Evolutionary conservation across 2,888 invertebrate species (phyloP).

Genomic region (Pyrrhia umbra): DNA sequence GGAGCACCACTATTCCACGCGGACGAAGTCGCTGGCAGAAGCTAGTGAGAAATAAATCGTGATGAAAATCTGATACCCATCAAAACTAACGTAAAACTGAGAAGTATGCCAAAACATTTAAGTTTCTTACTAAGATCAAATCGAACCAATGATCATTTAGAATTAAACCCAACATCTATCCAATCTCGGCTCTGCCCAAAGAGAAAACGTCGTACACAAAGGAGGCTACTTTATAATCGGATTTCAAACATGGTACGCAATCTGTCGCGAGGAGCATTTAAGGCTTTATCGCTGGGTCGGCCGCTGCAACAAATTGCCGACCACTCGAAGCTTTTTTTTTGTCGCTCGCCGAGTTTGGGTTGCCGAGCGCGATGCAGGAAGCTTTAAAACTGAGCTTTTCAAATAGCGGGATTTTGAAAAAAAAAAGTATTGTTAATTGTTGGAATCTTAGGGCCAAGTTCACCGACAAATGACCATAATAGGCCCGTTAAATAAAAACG

Average conservation of each 20-base stretch:
- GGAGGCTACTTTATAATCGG: conserved; percentile 63
- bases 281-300: conserved; percentile 66
- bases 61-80: background rate
- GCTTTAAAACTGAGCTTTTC: conserved; percentile 58
- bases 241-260: conserved; percentile 66
- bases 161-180: conserved; percentile 46
- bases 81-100: background rate
- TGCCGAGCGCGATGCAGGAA: conserved; percentile 49
- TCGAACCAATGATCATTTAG: conserved; percentile 37
- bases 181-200: conserved; percentile 39
- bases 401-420: conserved; percentile 55
- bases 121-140: background rate
- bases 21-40: too few relatives aligned
- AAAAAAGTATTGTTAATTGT: conserved; percentile 40
- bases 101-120: background rate
- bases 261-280: conserved; percentile 66
- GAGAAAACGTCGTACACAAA: conserved; percentile 56
- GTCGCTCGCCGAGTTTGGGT: conserved; percentile 59
- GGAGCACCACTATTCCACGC: too few relatives aligned
- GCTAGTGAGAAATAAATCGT: too few relatives aligned
- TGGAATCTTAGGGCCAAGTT: too few relatives aligned
- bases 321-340: conserved; percentile 60
- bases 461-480: too few relatives aligned
- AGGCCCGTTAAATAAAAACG: too few relatives aligned
- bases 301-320: conserved; percentile 64